A percentile compares a stretch with the other conserved stretches of the same genome.
These are phyloP conservation scores for Seriola rivoliana DNA, from an alignment of 2,113 vertebrate species.

Conservation along the genomic window DNA sequence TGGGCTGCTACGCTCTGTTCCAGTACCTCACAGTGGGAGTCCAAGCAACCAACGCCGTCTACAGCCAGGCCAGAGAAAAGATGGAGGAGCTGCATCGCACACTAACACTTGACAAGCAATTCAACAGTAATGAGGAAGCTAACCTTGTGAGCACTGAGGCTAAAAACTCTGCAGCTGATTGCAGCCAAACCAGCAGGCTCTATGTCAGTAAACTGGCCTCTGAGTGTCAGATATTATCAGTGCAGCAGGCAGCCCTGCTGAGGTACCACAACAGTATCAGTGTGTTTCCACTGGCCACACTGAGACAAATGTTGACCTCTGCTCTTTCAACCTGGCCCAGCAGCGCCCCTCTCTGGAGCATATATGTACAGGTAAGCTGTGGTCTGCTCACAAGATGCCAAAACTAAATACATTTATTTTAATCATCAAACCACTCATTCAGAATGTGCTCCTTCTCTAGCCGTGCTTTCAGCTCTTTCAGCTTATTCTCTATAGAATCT, in stretches of 20 bases:
- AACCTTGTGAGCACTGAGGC: conserved; percentile 9
- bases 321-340: conserved; percentile 86
- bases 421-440: background rate
- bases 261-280: conserved; percentile 85
- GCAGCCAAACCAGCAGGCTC: background rate
- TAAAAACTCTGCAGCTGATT: conserved; percentile 1
- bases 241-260: conserved; percentile 88
- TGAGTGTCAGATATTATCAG: conserved; percentile 84
- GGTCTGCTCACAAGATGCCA: background rate
- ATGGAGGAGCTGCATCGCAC: conserved; percentile 65
- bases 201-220: conserved; percentile 37
- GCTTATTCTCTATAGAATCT: background rate
- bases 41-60: conserved; percentile 86
- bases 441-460: background rate
- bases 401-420: background rate
- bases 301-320: conserved; percentile 85
- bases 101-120: conserved; percentile 27
- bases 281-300: conserved; percentile 87
- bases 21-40: conserved; percentile 94
- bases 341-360: conserved; percentile 89
- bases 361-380: conserved; percentile 84
- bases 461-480: background rate
- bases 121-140: background rate
- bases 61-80: conserved; percentile 80
- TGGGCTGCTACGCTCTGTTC: conserved; percentile 91